A percentile compares a stretch with the other conserved stretches of the same genome.
Evolutionary conservation across 2,888 invertebrate species (phyloP).

Genomic region (Ophraella communa): DNA sequence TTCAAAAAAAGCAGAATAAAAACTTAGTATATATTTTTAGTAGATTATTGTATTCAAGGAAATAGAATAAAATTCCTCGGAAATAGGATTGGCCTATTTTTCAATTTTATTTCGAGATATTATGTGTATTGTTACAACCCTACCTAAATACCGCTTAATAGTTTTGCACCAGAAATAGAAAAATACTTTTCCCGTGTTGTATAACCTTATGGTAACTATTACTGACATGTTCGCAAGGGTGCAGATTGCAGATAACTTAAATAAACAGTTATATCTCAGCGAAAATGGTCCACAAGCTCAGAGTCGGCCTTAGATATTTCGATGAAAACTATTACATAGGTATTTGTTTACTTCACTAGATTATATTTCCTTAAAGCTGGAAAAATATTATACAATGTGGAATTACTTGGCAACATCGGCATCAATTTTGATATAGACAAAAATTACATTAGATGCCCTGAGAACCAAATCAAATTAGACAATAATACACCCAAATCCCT

Average conservation of each 20-base stretch:
- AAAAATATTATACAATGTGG: no score
- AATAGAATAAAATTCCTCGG: neutral
- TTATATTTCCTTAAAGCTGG: no score
- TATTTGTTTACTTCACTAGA: no score
- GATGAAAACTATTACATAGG: neutral
- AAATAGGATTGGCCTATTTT: neutral
- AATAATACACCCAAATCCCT: no score
- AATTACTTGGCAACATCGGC: no score
- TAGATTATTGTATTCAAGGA: no score
- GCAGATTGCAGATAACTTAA: slow-evolving; percentile 21
- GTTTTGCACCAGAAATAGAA: neutral
- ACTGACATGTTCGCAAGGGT: neutral
- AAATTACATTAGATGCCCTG: no score
- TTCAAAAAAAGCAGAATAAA: no score
- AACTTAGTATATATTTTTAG: no score
- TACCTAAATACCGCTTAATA: neutral
- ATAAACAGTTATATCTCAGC: slow-evolving; percentile 9
- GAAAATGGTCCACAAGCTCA: slow-evolving; percentile 1
- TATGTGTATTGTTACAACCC: neutral
- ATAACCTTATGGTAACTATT: neutral
- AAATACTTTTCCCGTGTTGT: neutral
- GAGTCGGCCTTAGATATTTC: neutral
- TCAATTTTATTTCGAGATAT: neutral
- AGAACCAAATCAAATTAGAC: no score
- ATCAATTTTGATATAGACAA: no score